These are phyloP conservation scores for Leucozona laternaria DNA, from an alignment of 2,888 invertebrate species.

Conservation along the genomic window DNA sequence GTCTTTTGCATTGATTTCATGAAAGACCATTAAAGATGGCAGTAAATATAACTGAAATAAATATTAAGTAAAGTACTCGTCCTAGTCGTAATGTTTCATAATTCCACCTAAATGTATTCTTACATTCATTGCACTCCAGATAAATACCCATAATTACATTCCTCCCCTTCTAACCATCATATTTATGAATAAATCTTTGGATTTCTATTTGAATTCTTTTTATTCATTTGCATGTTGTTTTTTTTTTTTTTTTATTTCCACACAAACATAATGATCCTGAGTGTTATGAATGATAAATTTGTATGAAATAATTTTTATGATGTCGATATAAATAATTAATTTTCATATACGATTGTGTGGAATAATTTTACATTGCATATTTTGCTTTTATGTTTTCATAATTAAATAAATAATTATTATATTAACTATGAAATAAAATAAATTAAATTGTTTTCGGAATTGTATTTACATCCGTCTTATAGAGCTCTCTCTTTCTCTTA, in stretches of 20 bases:
- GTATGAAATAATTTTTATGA: constrained; percentile 9
- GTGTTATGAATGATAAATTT: constrained; percentile 30
- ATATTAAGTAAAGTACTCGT: no score
- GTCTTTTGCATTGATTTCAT: no score
- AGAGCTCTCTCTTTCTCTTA: constrained; percentile 50
- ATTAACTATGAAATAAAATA: constrained; percentile 56
- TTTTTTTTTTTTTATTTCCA: constrained; percentile 15
- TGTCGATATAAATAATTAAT: constrained; percentile 40
- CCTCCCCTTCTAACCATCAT: no score
- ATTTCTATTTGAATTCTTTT: constrained; percentile 66
- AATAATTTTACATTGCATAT: constrained; percentile 24
- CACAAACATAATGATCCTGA: constrained; percentile 63
- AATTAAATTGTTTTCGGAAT: constrained; percentile 60
- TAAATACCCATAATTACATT: no score
- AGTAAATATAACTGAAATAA: no score
- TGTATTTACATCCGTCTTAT: constrained; percentile 66
- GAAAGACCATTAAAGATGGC: no score
- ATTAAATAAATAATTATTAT: constrained; percentile 42
- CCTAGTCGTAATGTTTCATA: no score
- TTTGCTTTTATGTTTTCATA: neutral
- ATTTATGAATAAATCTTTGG: neutral
- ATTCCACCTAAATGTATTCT: no score
- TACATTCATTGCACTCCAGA: no score
- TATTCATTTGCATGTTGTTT: constrained; percentile 67
- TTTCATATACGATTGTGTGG: constrained; percentile 40